Percentiles rank a stretch among this genome's conserved stretches.
Evolutionary conservation across 2,113 vertebrate genomes (phyloP).

Genomic region (Protobothrops mucrosquamatus): DNA sequence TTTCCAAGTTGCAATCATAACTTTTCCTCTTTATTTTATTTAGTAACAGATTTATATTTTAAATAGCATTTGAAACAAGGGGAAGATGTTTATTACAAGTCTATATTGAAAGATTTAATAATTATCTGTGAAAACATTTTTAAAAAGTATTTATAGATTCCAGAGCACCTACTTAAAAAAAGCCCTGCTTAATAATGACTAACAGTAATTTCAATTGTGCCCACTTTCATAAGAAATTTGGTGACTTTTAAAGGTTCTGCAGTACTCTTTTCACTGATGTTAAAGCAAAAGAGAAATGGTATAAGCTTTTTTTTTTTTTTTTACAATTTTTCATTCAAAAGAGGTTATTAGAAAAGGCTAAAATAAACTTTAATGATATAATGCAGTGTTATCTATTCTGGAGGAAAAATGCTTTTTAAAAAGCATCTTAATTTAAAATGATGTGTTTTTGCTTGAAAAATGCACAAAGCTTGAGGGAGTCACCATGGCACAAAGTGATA

Average conservation of each 20-base stretch:
- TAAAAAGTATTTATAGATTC: slow-evolving; percentile 58
- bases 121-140: slow-evolving; percentile 51
- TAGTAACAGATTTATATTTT: slow-evolving; percentile 53
- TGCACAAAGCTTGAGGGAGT: slow-evolving; percentile 17
- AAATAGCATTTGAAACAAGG: slow-evolving; percentile 44
- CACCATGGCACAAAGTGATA: slow-evolving; percentile 56
- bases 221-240: slow-evolving; percentile 15
- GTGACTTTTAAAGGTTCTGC: not conserved
- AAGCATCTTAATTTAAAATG: slow-evolving; percentile 7
- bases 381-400: slow-evolving; percentile 42
- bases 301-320: slow-evolving; percentile 20
- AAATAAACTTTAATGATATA: not conserved
- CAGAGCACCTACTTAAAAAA: slow-evolving; percentile 46
- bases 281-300: slow-evolving; percentile 24
- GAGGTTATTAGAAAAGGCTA: not conserved
- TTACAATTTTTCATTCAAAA: slow-evolving; percentile 16
- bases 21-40: slow-evolving; percentile 49
- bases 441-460: slow-evolving; percentile 24
- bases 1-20: slow-evolving; percentile 24
- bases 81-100: slow-evolving; percentile 51
- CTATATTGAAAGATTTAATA: slow-evolving; percentile 59
- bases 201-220: slow-evolving; percentile 33
- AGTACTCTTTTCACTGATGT: slow-evolving; percentile 26
- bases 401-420: slow-evolving; percentile 19
- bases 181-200: not conserved